Conservation (phyloP, 2,797 vertebrate species). For the Champsocephalus gunnari region DNA sequence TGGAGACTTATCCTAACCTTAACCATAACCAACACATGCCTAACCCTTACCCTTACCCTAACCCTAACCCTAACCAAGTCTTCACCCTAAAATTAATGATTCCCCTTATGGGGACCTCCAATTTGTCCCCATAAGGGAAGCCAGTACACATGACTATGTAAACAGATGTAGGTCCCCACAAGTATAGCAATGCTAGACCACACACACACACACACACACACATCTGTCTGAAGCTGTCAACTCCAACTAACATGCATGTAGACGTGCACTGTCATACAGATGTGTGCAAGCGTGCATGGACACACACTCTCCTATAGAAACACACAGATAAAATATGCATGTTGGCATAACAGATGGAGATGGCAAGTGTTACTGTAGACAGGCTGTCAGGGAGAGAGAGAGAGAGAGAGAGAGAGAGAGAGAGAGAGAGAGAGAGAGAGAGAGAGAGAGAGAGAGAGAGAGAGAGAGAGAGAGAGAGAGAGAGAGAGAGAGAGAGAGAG, state of each 20-base stretch:
- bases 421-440: not conserved
- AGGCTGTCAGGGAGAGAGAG: too few species aligned
- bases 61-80: too few species aligned
- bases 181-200: too few species aligned
- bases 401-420: constrained; percentile 17
- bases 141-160: too few species aligned
- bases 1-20: too few species aligned
- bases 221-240: too few species aligned
- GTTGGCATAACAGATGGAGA: constrained; percentile 56
- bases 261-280: constrained; percentile 19
- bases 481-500: constrained; percentile 7
- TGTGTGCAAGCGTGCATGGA: constrained; percentile 5
- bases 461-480: constrained; percentile 9
- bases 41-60: too few species aligned
- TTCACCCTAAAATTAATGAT: too few species aligned
- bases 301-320: constrained; percentile 19
- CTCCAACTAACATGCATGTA: not conserved
- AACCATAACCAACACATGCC: too few species aligned
- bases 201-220: not conserved
- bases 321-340: constrained; percentile 66
- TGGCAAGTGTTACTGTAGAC: constrained; percentile 35
- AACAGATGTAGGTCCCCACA: too few species aligned
- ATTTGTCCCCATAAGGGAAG: too few species aligned
- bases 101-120: too few species aligned
- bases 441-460: not conserved